Base-by-base conservation (phyloP, 2,797 vertebrate genomes). In the Neoniphon sammara region DNA sequence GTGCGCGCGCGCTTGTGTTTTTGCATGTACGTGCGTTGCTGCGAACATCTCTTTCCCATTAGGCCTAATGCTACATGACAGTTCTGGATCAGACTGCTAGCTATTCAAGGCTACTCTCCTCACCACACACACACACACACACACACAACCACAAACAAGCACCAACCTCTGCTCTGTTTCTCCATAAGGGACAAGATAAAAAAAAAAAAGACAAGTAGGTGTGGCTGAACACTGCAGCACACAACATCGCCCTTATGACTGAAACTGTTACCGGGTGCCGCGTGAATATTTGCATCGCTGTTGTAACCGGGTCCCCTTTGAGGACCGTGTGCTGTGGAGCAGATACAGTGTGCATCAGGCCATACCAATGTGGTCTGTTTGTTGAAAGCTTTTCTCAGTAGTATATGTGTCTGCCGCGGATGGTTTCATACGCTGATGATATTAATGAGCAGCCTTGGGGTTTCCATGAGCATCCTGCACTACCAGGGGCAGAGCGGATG, bases 81-180 rank as follows among this genome's bases (percentile, higher is more conserved):
- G 90, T 91, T 93, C 84, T 93, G 86, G 89, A 93, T 92, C 87
- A 91, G 87, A 89, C 85, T 89, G 81, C 78, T 63, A 91, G 91
- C 87, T 79, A 89, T 91, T 88, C 79, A 89, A 79, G 75, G 82
- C 83, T 82, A 75, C 80, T 78, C 78, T 81, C 53, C 31, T 70
- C 66, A 67, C 64, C 11, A 23, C 65, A 62, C 21, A 62, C 68
- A 75, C 70, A 68, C 52, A 63, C 30, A 60, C 2, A 53, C 66
- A 23, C 47, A 52, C 66, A 75, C 17, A 39, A 55, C 59, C 36
- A 59, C 55, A 58, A 42, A 31, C 42, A 59, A 30, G 31, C 18
- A 59, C 50, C 56, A 75, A 70, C 39, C 60, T 76, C 52, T 73
- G 68, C 62, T 77, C 53, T n/a, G 27, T 14, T 64, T 64, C 49